A percentile compares a stretch with the other conserved stretches of the same genome.
These are phyloP conservation scores for Uloborus plumipes DNA, from an alignment of 2,888 invertebrate species.

Conservation along the genomic window DNA sequence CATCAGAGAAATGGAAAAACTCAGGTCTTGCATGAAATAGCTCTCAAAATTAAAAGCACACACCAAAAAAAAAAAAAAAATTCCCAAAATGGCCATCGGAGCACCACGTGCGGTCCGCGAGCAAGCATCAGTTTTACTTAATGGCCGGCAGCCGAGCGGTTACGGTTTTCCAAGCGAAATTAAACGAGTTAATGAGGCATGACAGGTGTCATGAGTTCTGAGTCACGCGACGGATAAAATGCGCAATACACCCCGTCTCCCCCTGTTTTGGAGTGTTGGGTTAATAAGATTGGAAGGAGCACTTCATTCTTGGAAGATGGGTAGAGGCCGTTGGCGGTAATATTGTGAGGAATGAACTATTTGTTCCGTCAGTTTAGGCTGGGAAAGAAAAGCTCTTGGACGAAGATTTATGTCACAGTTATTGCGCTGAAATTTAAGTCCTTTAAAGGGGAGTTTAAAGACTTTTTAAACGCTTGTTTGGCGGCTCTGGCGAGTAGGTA, in stretches of 20 bases:
- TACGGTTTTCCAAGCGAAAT: constrained; percentile 19
- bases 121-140: constrained; percentile 42
- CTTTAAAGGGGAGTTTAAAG: no score
- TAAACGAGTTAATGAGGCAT: constrained; percentile 57
- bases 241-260: constrained; percentile 2
- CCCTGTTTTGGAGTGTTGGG: no score
- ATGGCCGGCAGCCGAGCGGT: constrained; percentile 15
- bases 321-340: no score
- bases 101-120: neutral
- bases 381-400: no score
- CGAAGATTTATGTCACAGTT: no score
- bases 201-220: constrained; percentile 47
- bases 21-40: constrained; percentile 51
- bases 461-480: no score
- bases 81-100: neutral
- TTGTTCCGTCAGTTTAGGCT: no score
- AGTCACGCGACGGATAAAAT: constrained; percentile 17
- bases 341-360: no score
- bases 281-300: no score
- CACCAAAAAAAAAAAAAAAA: neutral
- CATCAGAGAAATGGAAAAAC: constrained; percentile 42
- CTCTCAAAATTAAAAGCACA: constrained; percentile 22
- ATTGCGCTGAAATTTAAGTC: no score
- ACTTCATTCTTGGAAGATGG: no score
- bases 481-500: no score